Conservation (phyloP, 2,888 invertebrate genomes). For the Villa cingulata region DNA sequence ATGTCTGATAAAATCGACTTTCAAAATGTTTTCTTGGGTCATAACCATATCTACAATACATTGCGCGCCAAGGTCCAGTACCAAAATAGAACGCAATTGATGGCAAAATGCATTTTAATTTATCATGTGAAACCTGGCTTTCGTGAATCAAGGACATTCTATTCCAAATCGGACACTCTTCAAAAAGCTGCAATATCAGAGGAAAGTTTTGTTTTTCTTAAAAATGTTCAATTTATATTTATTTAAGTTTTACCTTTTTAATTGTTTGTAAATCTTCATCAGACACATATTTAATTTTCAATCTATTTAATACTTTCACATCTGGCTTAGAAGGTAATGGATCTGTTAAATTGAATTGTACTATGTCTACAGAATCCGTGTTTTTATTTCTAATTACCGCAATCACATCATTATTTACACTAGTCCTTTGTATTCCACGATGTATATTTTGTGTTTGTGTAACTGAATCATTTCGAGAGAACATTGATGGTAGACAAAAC, state of each 20-base stretch:
- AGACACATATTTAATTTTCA: slow-evolving; percentile 36
- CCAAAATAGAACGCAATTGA: slow-evolving; percentile 71
- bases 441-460: slow-evolving; percentile 31
- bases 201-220: neutral
- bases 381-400: slow-evolving; percentile 41
- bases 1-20: slow-evolving; percentile 72
- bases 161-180: slow-evolving; percentile 82
- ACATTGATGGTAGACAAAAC: slow-evolving; percentile 62
- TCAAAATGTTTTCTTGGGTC: slow-evolving; percentile 73
- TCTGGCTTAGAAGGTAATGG: slow-evolving; percentile 49
- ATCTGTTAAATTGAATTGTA: slow-evolving; percentile 47
- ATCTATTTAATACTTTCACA: slow-evolving; percentile 42
- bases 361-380: slow-evolving; percentile 45
- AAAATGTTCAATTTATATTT: neutral
- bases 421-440: slow-evolving; percentile 32
- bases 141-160: slow-evolving; percentile 56
- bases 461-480: slow-evolving; percentile 60
- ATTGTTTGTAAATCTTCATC: slow-evolving; percentile 39
- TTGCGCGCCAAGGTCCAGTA: slow-evolving; percentile 83
- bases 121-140: slow-evolving; percentile 45
- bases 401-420: slow-evolving; percentile 32
- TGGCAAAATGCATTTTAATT: slow-evolving; percentile 66
- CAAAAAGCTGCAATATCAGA: slow-evolving; percentile 57
- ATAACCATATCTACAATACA: slow-evolving; percentile 84
- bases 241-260: slow-evolving; percentile 31